Conservation (phyloP, 2,113 vertebrate genomes). For the Vulpes vulpes region DNA sequence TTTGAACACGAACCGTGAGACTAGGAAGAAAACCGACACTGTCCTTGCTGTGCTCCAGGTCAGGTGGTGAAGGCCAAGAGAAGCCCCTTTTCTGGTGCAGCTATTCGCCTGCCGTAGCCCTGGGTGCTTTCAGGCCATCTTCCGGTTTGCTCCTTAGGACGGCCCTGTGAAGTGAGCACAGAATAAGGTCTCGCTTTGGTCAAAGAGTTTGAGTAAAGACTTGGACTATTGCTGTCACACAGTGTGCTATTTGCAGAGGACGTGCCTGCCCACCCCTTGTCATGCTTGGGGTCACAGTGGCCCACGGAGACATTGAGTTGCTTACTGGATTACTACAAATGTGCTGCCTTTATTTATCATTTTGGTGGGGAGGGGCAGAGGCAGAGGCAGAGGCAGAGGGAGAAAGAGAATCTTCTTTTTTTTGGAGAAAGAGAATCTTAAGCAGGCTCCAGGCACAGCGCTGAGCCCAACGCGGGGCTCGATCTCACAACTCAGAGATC, state of each 20-base stretch:
- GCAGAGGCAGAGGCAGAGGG: background rate
- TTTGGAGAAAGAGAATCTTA: background rate
- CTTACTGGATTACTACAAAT: background rate
- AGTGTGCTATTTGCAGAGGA: background rate
- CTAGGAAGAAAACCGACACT: background rate
- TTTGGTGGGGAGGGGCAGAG: background rate
- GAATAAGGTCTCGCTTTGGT: background rate
- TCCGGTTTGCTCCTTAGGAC: background rate
- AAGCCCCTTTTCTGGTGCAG: rapidly evolving
- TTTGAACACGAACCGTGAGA: background rate
- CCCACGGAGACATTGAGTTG: too few species aligned
- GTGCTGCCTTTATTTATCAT: background rate
- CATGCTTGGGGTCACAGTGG: rapidly evolving
- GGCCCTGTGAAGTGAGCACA: background rate
- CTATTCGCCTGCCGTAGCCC: rapidly evolving
- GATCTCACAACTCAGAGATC: background rate
- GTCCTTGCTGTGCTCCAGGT: background rate
- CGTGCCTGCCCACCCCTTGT: rapidly evolving
- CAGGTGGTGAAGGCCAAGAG: background rate
- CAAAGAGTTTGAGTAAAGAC: background rate
- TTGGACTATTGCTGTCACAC: rapidly evolving
- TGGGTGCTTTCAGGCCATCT: background rate
- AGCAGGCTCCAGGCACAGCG: background rate
- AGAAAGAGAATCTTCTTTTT: background rate
- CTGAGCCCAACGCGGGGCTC: background rate